phyloP scores from a whole-genome alignment of 23 tunicate species.

The Trididemnum miniatum region DNA sequence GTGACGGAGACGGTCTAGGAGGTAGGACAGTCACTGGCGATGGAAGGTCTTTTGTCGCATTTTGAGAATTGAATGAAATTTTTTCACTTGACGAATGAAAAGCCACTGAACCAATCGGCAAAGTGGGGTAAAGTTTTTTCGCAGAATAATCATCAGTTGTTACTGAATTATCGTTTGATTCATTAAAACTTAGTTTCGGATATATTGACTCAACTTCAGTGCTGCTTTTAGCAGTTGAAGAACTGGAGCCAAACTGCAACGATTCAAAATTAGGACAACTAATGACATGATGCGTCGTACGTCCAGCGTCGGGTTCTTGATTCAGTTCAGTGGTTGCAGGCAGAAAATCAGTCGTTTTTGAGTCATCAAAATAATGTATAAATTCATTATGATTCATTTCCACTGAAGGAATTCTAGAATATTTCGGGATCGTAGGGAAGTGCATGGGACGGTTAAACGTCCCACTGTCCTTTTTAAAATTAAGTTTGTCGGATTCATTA shows the following conservation, averaged over 20 bases:
- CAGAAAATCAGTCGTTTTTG: not conserved
- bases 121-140: conserved; percentile 3
- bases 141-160: not conserved
- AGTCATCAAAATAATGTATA: conserved; percentile 52
- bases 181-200: not conserved
- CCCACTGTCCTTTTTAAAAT: no score
- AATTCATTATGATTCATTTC: conserved; percentile 71
- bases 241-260: not conserved
- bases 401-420: conserved; percentile 66
- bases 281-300: not conserved
- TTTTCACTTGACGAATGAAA: not conserved
- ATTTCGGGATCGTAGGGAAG: conserved; percentile 13
- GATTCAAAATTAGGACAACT: conserved; percentile 17
- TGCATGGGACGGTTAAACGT: no score
- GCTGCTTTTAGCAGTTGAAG: not conserved
- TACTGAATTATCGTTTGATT: not conserved
- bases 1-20: not conserved
- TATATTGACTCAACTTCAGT: not conserved
- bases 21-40: not conserved
- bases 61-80: not conserved
- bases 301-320: not conserved
- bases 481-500: not conserved
- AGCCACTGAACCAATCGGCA: not conserved
- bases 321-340: not conserved
- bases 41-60: not conserved